A percentile compares a stretch with the other conserved stretches of the same genome.
These are phyloP conservation scores for Tenodera sinensis DNA, from an alignment of 2,888 invertebrate genomes.

Conservation along the genomic window DNA sequence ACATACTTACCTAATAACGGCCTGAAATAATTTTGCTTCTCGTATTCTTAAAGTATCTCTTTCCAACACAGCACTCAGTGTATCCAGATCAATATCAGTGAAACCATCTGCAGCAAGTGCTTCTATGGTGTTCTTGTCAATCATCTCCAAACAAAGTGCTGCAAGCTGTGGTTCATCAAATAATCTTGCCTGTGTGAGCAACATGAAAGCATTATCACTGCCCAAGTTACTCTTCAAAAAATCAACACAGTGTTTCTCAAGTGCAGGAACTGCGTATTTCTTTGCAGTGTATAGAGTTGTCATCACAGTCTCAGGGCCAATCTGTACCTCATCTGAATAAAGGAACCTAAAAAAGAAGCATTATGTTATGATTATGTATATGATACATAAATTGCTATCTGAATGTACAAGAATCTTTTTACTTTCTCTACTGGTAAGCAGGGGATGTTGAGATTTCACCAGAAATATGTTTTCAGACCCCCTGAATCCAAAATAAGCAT, in stretches of 20 bases:
- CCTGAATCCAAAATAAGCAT: too few species aligned
- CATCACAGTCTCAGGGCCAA: slow-evolving; percentile 84
- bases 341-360: slow-evolving; percentile 47
- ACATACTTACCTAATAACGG: slow-evolving; percentile 55
- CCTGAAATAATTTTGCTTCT: slow-evolving; percentile 74
- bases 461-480: too few species aligned
- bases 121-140: slow-evolving; percentile 78
- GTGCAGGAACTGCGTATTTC: slow-evolving; percentile 79
- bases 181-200: slow-evolving; percentile 71
- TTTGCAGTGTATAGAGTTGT: slow-evolving; percentile 82
- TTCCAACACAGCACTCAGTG: slow-evolving; percentile 70
- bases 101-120: slow-evolving; percentile 77
- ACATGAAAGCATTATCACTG: slow-evolving; percentile 78
- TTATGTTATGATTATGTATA: not conserved
- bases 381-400: not conserved
- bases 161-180: slow-evolving; percentile 81
- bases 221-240: slow-evolving; percentile 70
- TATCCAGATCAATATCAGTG: slow-evolving; percentile 76
- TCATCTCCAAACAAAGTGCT: slow-evolving; percentile 74
- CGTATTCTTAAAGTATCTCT: slow-evolving; percentile 74
- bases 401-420: too few species aligned
- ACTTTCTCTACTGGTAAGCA: too few species aligned
- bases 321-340: slow-evolving; percentile 79
- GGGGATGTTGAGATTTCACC: too few species aligned
- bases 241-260: slow-evolving; percentile 80